These are phyloP conservation scores for Apotomis capreana DNA, from an alignment of 2,888 invertebrate genomes.

Conservation along the genomic window DNA sequence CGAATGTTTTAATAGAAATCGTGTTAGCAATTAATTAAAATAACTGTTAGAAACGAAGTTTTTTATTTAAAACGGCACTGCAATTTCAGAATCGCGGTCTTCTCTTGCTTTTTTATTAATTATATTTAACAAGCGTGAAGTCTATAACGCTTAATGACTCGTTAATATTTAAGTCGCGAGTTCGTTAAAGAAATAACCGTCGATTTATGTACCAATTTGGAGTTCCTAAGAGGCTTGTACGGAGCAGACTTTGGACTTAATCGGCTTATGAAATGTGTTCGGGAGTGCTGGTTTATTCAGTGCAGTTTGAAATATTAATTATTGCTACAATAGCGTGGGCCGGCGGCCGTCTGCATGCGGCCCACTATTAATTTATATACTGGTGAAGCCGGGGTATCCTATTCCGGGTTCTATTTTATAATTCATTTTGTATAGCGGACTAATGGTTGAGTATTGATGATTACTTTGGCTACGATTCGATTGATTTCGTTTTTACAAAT, in stretches of 20 bases:
- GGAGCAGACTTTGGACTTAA: slow-evolving; percentile 26
- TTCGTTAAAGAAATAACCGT: slow-evolving; percentile 3
- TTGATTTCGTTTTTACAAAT: too few species aligned
- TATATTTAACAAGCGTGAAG: neutral
- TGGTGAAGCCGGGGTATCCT: slow-evolving; percentile 51
- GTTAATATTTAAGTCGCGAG: neutral
- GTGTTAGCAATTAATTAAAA: neutral
- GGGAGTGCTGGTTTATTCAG: slow-evolving; percentile 27
- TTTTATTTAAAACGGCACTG: neutral
- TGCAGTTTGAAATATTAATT: slow-evolving; percentile 43
- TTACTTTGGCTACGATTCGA: neutral
- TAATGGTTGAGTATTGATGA: neutral
- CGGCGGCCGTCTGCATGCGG: slow-evolving; percentile 23
- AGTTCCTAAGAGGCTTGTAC: slow-evolving; percentile 31
- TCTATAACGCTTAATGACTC: neutral
- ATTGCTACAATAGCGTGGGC: slow-evolving; percentile 33
- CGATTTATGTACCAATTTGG: slow-evolving; percentile 16
- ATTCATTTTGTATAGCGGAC: slow-evolving; percentile 15
- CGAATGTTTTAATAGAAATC: slow-evolving; percentile 7
- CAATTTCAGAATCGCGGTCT: neutral
- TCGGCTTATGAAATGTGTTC: slow-evolving; percentile 31
- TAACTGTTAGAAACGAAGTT: neutral
- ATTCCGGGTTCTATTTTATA: slow-evolving; percentile 52
- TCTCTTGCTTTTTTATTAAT: neutral
- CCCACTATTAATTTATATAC: slow-evolving; percentile 63